Conservation (phyloP, 2,888 invertebrate genomes). For the Heliconius ismenius region DNA sequence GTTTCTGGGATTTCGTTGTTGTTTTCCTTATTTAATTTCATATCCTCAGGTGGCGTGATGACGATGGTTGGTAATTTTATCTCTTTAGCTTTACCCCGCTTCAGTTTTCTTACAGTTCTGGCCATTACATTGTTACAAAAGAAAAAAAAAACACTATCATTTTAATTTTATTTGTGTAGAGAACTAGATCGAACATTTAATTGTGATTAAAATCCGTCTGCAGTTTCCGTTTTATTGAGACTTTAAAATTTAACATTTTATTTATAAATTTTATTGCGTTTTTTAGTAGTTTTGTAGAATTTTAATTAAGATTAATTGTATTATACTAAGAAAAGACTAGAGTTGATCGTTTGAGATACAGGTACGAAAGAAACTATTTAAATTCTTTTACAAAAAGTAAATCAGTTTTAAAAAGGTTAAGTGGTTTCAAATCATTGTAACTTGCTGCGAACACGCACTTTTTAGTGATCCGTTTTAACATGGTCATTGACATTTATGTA, state of each 20-base stretch:
- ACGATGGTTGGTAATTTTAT: slow-evolving; percentile 64
- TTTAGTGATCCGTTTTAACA: not conserved
- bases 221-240: slow-evolving; percentile 52
- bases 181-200: slow-evolving; percentile 41
- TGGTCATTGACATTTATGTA: not conserved
- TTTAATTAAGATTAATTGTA: slow-evolving; percentile 25
- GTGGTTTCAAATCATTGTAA: not conserved
- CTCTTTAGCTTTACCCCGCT: slow-evolving; percentile 82
- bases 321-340: slow-evolving; percentile 25
- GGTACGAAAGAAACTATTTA: not conserved
- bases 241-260: slow-evolving; percentile 48
- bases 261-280: slow-evolving; percentile 34
- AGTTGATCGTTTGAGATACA: not conserved
- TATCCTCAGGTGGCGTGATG: slow-evolving; percentile 68
- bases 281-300: slow-evolving; percentile 29
- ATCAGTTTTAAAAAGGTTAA: slow-evolving; percentile 6
- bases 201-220: slow-evolving; percentile 31
- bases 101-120: slow-evolving; percentile 87
- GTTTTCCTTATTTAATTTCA: slow-evolving; percentile 65
- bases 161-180: slow-evolving; percentile 12
- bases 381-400: slow-evolving; percentile 15
- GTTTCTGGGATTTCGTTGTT: slow-evolving; percentile 43
- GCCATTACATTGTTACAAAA: slow-evolving; percentile 84
- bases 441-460: slow-evolving; percentile 12
- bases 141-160: slow-evolving; percentile 36